Percentiles rank a stretch among this genome's conserved stretches.
Evolutionary conservation across 2,113 vertebrate genomes (phyloP).

Genomic region (Beaufortia kweichowensis): DNA sequence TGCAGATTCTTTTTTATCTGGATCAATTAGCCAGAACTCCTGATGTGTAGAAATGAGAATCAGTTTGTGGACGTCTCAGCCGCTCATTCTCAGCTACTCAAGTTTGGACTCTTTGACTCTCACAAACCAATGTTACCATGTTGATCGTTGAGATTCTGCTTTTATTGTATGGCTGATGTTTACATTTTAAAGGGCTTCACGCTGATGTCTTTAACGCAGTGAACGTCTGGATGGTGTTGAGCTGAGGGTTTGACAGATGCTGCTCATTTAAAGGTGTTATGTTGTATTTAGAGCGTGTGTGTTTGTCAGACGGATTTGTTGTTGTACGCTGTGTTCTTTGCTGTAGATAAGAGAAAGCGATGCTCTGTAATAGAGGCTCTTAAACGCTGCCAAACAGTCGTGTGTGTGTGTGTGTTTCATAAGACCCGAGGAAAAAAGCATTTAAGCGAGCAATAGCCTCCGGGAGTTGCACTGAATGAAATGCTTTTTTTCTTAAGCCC

Average conservation of each 20-base stretch:
- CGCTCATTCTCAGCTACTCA: no score
- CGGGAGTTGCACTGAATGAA: conserved; percentile 78
- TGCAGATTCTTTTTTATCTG: no score
- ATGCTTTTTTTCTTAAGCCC: conserved; percentile 78
- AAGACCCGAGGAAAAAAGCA: conserved; percentile 80
- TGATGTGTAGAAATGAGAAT: no score
- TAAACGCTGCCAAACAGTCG: conserved; percentile 77
- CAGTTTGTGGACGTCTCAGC: no score
- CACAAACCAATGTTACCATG: no score
- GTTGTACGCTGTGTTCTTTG: neutral
- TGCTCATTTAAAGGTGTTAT: no score
- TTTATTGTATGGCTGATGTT: neutral
- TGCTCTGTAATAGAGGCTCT: conserved; percentile 49
- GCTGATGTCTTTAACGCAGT: neutral
- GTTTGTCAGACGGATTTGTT: neutral
- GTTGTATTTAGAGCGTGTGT: neutral
- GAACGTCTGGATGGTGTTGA: neutral
- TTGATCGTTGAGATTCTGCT: neutral
- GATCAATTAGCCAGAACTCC: no score
- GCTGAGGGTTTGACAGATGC: no score
- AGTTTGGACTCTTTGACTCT: no score
- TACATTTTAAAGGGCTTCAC: no score
- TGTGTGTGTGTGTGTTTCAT: conserved; percentile 77
- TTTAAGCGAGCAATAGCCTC: conserved; percentile 79
- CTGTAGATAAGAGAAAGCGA: conserved; percentile 8